Percentiles rank a stretch among this genome's conserved stretches.
Evolutionary conservation across 2,797 vertebrate species (phyloP).

Genomic region (Cossypha dichroa): DNA sequence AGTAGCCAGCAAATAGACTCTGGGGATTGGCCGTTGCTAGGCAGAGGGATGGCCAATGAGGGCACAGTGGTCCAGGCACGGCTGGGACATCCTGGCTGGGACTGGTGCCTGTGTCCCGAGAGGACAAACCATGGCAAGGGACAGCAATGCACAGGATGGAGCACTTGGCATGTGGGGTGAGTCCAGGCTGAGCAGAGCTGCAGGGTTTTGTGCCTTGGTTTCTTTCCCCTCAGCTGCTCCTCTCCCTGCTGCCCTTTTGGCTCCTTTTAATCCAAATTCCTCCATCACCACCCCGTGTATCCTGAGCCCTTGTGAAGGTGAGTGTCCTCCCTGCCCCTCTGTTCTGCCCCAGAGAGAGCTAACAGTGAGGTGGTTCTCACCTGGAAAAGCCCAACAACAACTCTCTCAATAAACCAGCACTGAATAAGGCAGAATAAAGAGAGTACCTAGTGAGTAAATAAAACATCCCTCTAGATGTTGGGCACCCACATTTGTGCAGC

Average conservation of each 20-base stretch:
- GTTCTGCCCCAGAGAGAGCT: not conserved
- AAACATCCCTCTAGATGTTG: not conserved
- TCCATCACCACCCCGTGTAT: rapidly evolving
- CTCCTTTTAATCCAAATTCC: rapidly evolving
- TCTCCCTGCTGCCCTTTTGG: not conserved
- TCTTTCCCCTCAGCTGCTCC: rapidly evolving
- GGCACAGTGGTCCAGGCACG: not conserved
- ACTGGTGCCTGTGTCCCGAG: not conserved
- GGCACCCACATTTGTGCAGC: rapidly evolving
- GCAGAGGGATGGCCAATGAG: slow-evolving; percentile 15
- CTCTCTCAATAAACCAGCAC: not conserved
- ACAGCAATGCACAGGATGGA: not conserved
- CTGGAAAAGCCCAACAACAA: not conserved
- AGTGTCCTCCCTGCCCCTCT: not conserved
- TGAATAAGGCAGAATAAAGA: not conserved
- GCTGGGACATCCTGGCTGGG: not conserved
- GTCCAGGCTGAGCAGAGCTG: not conserved
- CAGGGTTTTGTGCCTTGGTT: not conserved
- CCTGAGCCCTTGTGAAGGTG: not conserved
- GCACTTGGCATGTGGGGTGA: rapidly evolving
- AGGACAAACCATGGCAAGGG: not conserved
- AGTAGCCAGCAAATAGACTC: not conserved
- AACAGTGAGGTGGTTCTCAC: rapidly evolving
- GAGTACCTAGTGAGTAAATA: not conserved
- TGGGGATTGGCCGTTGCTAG: slow-evolving; percentile 41